phyloP scores from a whole-genome alignment of 2,797 vertebrate species.

The Intellagama lesueurii region DNA sequence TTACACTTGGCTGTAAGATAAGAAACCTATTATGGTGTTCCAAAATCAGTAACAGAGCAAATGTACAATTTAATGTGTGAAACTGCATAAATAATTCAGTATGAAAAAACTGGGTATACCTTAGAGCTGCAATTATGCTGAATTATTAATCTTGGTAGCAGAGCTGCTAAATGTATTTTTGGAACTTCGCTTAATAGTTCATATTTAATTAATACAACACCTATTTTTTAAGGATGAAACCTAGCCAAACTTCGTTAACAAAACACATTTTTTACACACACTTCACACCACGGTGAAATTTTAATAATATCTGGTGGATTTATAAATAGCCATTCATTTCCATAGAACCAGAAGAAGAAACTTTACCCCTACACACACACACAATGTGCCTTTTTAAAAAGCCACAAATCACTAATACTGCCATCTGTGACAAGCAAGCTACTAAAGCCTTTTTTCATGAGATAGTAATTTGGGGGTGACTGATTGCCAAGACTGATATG shows the following conservation, averaged over 20 bases:
- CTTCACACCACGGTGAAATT: conserved; percentile 48
- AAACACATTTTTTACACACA: conserved; percentile 43
- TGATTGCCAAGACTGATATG: not conserved
- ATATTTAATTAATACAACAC: conserved; percentile 54
- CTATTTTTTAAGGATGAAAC: conserved; percentile 56
- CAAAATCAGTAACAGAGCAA: not conserved
- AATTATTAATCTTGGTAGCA: conserved; percentile 46
- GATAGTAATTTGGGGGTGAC: not conserved
- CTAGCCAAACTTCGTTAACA: conserved; percentile 54
- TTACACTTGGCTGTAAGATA: conserved; percentile 20
- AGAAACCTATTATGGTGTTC: conserved; percentile 15
- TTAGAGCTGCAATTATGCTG: conserved; percentile 40
- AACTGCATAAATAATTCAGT: conserved; percentile 49
- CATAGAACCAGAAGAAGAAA: not conserved
- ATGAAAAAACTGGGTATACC: conserved; percentile 24
- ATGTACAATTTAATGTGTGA: not conserved
- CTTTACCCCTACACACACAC: too few relatives aligned
- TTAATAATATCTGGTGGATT: conserved; percentile 36
- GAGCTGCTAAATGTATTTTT: conserved; percentile 40
- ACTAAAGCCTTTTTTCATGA: not conserved
- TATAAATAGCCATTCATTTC: not conserved
- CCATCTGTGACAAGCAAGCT: not conserved
- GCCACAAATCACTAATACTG: not conserved
- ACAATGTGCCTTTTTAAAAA: not conserved
- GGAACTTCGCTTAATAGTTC: conserved; percentile 32